Base-by-base conservation (phyloP, 2,888 invertebrate species). In the Ennomos erosarius region DNA sequence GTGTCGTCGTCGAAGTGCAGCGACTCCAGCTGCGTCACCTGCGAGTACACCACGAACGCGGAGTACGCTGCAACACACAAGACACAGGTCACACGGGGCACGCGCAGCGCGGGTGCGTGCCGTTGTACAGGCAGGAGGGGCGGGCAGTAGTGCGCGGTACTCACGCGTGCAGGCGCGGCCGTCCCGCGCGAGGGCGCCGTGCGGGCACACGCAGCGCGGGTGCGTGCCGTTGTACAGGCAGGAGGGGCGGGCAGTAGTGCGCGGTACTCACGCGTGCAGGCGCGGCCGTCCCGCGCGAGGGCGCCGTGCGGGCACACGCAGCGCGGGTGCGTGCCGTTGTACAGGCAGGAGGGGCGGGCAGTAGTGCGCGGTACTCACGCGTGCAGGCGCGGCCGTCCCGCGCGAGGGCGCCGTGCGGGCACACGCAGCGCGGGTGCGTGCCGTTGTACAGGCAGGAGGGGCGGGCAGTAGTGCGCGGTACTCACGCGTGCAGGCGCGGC, bases 281-380 rank as follows among this genome's bases (percentile, higher is more conserved):
- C 88, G 67, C 93, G 93, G 0, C 94, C 94, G 87, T 97, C 95
- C 2, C 87, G 69, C 8, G 94, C 93, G 4, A 97, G 93, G 68
- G 94, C 94, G 4, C 97, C 97, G 88, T 97, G 97, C 39, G 97
- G 95, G 79, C 98, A 98, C 38, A 95, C 95, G 86, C 97, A 98
- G 59, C 95, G 93, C 35, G 94, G 93, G 67, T 87, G 89, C 8
- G 90, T 93, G 10, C 96, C 96, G 16, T 16, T 16, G 16, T 16
- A 16, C 1, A 16, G 16, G 3, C 16, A 16, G 16, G 16, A 3
- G 16, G 16, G 16, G 16, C 16, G 16, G 16, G 16, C 16, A 16
- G 16, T 16, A 16, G 16, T n/a, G 16, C 16, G 16, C 16, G 16
- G 16, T 16, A 16, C 16, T 16, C 16, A 16, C 16, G 16, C 16